Conservation (phyloP, 2,113 vertebrate species). For the Tricholaema leucomelas region DNA sequence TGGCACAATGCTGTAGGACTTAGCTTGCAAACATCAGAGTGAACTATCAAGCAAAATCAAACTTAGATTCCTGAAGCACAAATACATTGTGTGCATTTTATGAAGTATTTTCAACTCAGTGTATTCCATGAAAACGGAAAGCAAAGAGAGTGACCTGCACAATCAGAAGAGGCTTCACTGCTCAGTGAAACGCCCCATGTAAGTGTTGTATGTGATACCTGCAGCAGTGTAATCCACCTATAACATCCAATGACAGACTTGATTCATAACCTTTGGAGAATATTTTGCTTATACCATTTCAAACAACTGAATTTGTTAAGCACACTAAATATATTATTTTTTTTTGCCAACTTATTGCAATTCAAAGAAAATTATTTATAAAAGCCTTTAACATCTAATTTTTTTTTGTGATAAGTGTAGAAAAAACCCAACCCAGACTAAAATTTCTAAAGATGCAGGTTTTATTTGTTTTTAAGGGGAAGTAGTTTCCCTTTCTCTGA, state of each 20-base stretch:
- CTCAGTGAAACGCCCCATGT: not conserved
- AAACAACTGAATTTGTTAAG: not conserved
- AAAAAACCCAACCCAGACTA: not conserved
- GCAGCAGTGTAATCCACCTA: not conserved
- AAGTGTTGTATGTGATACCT: not conserved
- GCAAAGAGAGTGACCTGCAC: not conserved
- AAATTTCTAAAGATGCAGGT: not conserved
- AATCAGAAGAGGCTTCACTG: not conserved
- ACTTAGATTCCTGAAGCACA: not conserved
- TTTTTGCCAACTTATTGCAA: not conserved
- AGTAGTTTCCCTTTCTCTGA: not conserved
- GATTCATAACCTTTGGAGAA: not conserved
- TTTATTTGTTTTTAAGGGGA: not conserved
- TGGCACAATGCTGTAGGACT: not conserved
- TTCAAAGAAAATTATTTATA: not conserved
- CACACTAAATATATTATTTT: not conserved
- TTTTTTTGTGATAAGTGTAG: not conserved
- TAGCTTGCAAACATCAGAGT: not conserved
- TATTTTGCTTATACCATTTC: not conserved
- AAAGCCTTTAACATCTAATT: not conserved
- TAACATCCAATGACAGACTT: not conserved
- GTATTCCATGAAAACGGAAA: not conserved
- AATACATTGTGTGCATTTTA: not conserved
- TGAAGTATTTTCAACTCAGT: not conserved
- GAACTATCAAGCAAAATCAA: not conserved